These are phyloP conservation scores for Salmo trutta DNA, from an alignment of 2,797 vertebrate species.

Conservation along the genomic window DNA sequence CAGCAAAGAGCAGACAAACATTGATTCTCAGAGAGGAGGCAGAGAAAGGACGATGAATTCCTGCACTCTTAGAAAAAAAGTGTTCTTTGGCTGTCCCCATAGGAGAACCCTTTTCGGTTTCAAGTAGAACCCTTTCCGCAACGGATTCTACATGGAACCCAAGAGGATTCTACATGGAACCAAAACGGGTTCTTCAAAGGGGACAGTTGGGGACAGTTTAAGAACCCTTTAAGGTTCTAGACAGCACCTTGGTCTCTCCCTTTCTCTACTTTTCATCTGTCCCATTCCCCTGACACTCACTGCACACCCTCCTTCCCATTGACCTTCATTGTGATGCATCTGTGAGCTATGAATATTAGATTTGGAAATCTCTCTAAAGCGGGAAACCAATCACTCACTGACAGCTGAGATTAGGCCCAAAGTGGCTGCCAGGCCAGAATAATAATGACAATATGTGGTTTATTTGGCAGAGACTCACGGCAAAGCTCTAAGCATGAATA, in stretches of 20 bases:
- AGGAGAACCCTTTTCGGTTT: too few relatives aligned
- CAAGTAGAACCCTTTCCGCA: too few relatives aligned
- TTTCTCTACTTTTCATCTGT: neutral
- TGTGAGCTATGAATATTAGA: slow-evolving; percentile 45
- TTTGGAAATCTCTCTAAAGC: slow-evolving; percentile 52
- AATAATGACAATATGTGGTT: slow-evolving; percentile 60
- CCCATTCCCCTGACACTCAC: slow-evolving; percentile 24
- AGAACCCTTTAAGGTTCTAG: too few relatives aligned
- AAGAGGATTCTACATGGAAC: too few relatives aligned
- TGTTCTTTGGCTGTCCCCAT: too few relatives aligned
- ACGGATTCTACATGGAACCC: too few relatives aligned
- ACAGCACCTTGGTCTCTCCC: slow-evolving; percentile 4
- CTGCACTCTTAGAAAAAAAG: neutral
- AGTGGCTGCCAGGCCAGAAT: slow-evolving; percentile 63
- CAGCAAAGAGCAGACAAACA: slow-evolving; percentile 35
- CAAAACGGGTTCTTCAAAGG: too few relatives aligned
- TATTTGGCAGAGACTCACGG: slow-evolving; percentile 47
- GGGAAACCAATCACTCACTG: slow-evolving; percentile 51
- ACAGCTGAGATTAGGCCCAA: slow-evolving; percentile 64
- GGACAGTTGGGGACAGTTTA: too few relatives aligned
- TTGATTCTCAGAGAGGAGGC: slow-evolving; percentile 10
- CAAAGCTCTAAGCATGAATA: slow-evolving; percentile 44
- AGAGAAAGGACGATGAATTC: slow-evolving; percentile 18
- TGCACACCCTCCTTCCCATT: slow-evolving; percentile 17
- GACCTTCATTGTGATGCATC: slow-evolving; percentile 25